These are phyloP conservation scores for Anolis apletophallus DNA, from an alignment of 2,797 vertebrate genomes.

Conservation along the genomic window DNA sequence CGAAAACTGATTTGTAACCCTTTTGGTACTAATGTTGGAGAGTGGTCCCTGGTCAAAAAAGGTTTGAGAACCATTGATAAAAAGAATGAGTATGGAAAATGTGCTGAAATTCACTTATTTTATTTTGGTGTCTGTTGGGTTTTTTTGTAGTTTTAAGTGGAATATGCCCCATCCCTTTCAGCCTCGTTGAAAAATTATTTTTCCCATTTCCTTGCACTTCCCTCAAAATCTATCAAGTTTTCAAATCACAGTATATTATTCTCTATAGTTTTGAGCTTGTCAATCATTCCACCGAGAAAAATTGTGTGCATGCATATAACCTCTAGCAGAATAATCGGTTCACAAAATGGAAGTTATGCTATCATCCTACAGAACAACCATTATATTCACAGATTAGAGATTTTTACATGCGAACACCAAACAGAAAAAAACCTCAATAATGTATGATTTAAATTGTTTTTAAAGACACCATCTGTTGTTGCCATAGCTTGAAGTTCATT, in stretches of 20 bases:
- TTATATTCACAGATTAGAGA: no score
- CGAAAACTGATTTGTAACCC: no score
- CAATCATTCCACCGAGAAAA: background rate
- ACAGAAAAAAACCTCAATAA: background rate
- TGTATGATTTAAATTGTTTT: background rate
- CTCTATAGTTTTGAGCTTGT: background rate
- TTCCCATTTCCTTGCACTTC: no score
- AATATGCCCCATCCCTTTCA: no score
- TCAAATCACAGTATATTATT: background rate
- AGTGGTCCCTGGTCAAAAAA: no score
- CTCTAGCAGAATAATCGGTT: background rate
- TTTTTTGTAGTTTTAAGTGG: background rate
- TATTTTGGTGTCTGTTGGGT: background rate
- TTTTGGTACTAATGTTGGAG: no score
- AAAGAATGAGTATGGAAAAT: no score
- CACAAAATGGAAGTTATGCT: background rate
- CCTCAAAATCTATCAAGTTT: background rate
- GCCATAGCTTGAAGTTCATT: background rate
- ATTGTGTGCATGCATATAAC: background rate
- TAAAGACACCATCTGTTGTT: accelerated
- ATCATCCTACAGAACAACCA: no score
- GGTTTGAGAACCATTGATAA: no score
- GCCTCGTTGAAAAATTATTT: background rate
- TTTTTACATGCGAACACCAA: background rate
- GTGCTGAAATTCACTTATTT: no score